These are phyloP conservation scores for Phlogophora meticulosa DNA, from an alignment of 2,888 invertebrate species.

Conservation along the genomic window DNA sequence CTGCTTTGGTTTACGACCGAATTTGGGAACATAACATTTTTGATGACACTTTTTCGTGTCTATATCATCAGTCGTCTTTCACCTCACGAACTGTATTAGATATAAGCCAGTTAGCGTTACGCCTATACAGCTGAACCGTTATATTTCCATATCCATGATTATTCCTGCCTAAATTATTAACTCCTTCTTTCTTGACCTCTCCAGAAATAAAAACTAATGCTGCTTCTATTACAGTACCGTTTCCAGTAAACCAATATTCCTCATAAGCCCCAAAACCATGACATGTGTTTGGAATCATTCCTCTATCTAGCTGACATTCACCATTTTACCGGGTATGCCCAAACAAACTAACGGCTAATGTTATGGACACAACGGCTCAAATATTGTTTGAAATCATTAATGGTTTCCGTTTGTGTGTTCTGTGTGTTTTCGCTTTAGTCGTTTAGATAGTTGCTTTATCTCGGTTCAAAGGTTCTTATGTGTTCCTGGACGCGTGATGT, in stretches of 20 bases:
- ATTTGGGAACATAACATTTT: neutral
- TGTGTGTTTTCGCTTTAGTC: conserved; percentile 56
- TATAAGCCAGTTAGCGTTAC: too few relatives aligned
- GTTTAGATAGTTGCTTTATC: conserved; percentile 43
- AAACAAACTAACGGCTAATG: conserved; percentile 58
- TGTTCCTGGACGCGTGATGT: conserved; percentile 14
- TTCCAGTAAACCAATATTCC: neutral
- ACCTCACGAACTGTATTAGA: too few relatives aligned
- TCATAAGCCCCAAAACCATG: neutral
- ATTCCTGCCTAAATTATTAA: neutral
- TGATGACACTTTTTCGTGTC: neutral
- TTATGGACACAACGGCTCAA: conserved; percentile 63
- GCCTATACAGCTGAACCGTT: too few relatives aligned
- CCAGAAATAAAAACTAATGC: neutral
- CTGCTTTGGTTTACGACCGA: conserved; percentile 9
- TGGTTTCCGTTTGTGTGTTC: conserved; percentile 67
- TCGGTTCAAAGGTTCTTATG: conserved; percentile 48
- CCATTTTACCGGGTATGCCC: conserved; percentile 16
- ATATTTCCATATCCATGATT: too few relatives aligned
- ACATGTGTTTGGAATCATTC: neutral
- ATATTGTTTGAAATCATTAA: conserved; percentile 69
- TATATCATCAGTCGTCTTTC: too few relatives aligned
- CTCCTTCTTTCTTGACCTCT: neutral
- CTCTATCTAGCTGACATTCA: conserved; percentile 1
- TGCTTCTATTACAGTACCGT: neutral